A percentile compares a stretch with the other conserved stretches of the same genome.
phyloP scores from a whole-genome alignment of 2,797 vertebrate species.

The Anableps anableps region DNA sequence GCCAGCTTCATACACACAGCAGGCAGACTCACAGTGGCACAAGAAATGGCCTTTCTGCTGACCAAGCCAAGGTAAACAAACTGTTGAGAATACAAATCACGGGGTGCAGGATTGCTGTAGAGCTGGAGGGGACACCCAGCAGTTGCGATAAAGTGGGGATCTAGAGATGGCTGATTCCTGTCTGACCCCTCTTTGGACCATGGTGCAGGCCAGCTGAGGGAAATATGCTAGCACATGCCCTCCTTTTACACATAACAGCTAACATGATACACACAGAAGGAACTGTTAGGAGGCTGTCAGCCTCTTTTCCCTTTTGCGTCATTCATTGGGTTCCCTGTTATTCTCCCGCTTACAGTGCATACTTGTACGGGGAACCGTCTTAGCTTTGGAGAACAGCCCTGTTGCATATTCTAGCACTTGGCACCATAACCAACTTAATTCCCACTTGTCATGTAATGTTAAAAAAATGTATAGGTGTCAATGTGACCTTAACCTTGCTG shows the following conservation, averaged over 20 bases:
- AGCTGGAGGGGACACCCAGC: background rate
- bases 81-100: conserved; percentile 17
- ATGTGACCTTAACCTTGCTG: conserved; percentile 24
- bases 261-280: conserved; percentile 40
- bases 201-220: conserved; percentile 11
- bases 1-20: conserved; percentile 45
- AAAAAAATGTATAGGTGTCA: no score
- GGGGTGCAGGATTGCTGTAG: conserved; percentile 15
- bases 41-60: conserved; percentile 60
- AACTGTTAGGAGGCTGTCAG: conserved; percentile 42
- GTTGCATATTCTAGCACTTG: conserved; percentile 59
- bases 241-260: conserved; percentile 50
- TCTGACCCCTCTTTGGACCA: conserved; percentile 36
- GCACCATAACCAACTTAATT: conserved; percentile 55
- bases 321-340: conserved; percentile 50
- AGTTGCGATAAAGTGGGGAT: conserved; percentile 12
- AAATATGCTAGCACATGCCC: conserved; percentile 40
- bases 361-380: background rate
- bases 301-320: conserved; percentile 63
- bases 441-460: conserved; percentile 53
- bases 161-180: conserved; percentile 26
- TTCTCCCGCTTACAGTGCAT: background rate
- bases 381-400: conserved; percentile 15
- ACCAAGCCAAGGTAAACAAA: conserved; percentile 51
- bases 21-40: conserved; percentile 32